Conservation (phyloP, 2,888 invertebrate genomes). For the Eilema sororculum region DNA sequence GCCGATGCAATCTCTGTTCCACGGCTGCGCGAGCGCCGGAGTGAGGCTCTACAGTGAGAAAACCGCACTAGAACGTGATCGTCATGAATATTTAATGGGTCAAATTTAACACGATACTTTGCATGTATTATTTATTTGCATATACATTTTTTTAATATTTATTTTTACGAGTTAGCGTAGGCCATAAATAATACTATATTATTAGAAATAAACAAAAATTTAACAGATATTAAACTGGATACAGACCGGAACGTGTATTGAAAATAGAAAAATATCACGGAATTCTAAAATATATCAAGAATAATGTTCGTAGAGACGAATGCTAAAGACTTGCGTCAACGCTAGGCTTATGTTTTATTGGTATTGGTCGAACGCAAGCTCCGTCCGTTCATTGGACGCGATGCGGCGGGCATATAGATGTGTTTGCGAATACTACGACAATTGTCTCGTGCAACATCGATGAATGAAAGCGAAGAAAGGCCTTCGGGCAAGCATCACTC, state of each 20-base stretch:
- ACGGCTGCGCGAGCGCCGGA: conserved; percentile 55
- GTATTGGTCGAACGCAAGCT: conserved; percentile 76
- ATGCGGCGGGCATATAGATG: conserved; percentile 85
- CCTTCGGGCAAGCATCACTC: conserved; percentile 27
- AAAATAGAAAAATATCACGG: conserved; percentile 39
- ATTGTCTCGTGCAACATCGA: conserved; percentile 63
- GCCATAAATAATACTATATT: conserved; percentile 9
- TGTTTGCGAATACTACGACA: conserved; percentile 71
- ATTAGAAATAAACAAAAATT: not conserved
- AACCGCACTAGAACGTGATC: conserved; percentile 70
- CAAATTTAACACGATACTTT: conserved; percentile 63
- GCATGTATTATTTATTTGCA: conserved; percentile 11
- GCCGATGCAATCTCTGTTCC: conserved; percentile 76
- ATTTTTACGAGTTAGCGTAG: not conserved
- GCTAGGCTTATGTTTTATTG: conserved; percentile 74
- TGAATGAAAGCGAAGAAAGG: conserved; percentile 79
- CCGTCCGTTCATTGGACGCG: conserved; percentile 84
- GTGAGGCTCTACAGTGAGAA: conserved; percentile 66
- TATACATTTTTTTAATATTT: not conserved
- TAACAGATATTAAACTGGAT: not conserved
- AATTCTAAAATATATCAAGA: conserved; percentile 67
- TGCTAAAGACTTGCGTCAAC: conserved; percentile 65
- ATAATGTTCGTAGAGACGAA: conserved; percentile 65
- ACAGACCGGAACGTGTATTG: not conserved
- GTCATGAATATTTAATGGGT: conserved; percentile 71